Evolutionary conservation across 92 coral and sea anemone species (phyloP), one percentile per base, ranked within the genome.

Genomic region (Pocillopora grandis): DNA sequence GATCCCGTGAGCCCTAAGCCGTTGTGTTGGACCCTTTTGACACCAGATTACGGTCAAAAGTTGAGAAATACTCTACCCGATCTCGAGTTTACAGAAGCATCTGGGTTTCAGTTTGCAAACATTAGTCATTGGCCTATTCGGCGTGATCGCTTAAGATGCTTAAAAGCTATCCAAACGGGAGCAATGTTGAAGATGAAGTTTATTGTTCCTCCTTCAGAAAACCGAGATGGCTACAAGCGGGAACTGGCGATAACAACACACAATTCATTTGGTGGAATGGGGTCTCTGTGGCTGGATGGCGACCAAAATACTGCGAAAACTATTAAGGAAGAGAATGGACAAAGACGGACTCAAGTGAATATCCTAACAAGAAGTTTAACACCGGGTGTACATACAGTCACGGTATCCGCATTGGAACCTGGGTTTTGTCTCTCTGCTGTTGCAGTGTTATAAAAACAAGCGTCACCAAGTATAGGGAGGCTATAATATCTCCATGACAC

Each of bases 381-480:
- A 19, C 81, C 97, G 12, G 99, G 99, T 35, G 91, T 83, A 58
- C 99, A 97, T 75, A 88, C 80, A 15, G 81, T 97, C 5, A 90
- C 89, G 18, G 88, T 97, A 42, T 87, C 72, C 17, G 84, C 96
- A 31, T 35, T 87, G 36, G 84, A 87, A 23, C 83, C 89, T 33
- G 99, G 99, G 17, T 97, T 97, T 83, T 97, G 99, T 61, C 85
- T 97, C 12, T 92, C 99, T 9, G 98, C 97, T 52, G 84, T 97
- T 57, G 96, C 96, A 73, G 89, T 94, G 33, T 80, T 90, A 37
- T 96, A 87, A 74, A 2, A 74, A 62, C 19, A 23, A 9, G 58
- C 52, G 9, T 55, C 19, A 18, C 52, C 52, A 7, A 42, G 52
- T 42, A 42, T 7, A 9, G 76, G 8, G 9, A 49, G 21, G 52